Conservation (phyloP, 2,113 vertebrate species). For the Triplophysa siluroides region DNA sequence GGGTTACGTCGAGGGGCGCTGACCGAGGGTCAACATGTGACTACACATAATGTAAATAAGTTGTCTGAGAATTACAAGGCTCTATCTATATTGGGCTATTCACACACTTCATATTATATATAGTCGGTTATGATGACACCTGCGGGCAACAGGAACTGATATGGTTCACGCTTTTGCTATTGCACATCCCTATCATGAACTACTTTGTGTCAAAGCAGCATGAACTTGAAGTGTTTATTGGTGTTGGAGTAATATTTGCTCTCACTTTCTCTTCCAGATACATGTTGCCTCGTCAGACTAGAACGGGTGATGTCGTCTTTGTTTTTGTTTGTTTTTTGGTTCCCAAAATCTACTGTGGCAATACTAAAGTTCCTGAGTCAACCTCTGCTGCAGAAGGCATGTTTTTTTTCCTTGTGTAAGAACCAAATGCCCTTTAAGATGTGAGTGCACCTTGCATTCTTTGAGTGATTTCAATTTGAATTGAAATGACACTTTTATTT, state of each 20-base stretch:
- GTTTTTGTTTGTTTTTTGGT: background rate
- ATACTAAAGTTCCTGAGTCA: background rate
- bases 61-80: no score
- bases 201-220: no score
- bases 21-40: no score
- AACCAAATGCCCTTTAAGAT: background rate
- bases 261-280: background rate
- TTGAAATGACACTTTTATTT: slow-evolving; percentile 45
- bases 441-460: background rate
- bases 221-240: no score
- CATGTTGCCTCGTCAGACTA: background rate
- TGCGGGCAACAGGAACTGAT: no score
- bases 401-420: slow-evolving; percentile 6
- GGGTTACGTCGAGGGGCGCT: no score
- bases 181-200: no score
- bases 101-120: no score
- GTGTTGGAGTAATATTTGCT: background rate
- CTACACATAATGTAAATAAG: no score
- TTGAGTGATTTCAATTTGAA: background rate
- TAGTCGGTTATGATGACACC: no score
- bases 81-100: no score
- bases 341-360: slow-evolving; percentile 3
- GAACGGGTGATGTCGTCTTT: background rate
- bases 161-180: no score
- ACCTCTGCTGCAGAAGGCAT: background rate